Base-by-base conservation (phyloP, 2,888 invertebrate genomes). In the Ganaspis brasiliensis region DNA sequence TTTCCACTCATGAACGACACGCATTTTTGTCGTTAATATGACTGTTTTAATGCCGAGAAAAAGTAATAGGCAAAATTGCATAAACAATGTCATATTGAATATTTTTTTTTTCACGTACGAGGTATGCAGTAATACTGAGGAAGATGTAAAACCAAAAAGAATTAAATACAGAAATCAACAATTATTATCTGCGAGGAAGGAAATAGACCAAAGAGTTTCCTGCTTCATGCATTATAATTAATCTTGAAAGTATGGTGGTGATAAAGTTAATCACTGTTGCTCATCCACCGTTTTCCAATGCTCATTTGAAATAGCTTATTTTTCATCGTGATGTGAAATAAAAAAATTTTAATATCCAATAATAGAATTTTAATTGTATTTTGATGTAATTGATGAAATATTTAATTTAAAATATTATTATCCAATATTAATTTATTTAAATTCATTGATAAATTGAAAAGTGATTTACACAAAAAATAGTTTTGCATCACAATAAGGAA, bases 1-100 rank as follows among this genome's bases (percentile, higher is more conserved):
- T 80, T 94, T 95, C 96, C 96, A 97, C 79, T 95, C 93, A 88
- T 95, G 95, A 55, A 95, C 91, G 0, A 79, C 52, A 0, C 78
- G 1, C 16, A 87, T 63, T 21, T 45, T 63, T 14, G 6, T 21
- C 8, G 63, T 24, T 24, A 14, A 40, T 21, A 8, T 9, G 21
- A 63, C 0, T 21, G 9, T 24, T 14, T 35, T 19, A 35, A 35
- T 61, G 14, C 9, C 35, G 3, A 61, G 6, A 1, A 8, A 61
- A 61, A 16, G 9, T 3, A 61, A n/a, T 2, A 4, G 3, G 0
- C 16, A 21, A 14, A 63, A 8, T 8, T 21, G 21, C n/a, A 12
- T 2, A 24, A 24, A 21, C 12, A 21, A 63, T 5, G 37, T 1
- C 40, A 40, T 14, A 2, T 63, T 40, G 40, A 9, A 45, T 37